A percentile compares a stretch with the other conserved stretches of the same genome.
phyloP scores from a whole-genome alignment of 2,113 vertebrate genomes.

The Festucalex cinctus region DNA sequence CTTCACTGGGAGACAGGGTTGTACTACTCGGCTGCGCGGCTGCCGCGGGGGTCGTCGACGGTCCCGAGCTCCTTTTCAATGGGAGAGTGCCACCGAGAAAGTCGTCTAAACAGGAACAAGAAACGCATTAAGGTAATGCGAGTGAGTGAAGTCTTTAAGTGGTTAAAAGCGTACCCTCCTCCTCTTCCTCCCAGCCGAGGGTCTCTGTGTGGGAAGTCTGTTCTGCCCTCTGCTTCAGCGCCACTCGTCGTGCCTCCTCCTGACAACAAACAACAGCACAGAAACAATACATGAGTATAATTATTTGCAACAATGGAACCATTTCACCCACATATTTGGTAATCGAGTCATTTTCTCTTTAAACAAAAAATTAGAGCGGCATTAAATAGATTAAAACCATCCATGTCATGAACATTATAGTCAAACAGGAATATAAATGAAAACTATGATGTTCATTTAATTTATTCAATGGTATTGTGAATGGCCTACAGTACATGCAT shows the following conservation, averaged over 20 bases:
- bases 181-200: conserved; percentile 93
- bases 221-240: conserved; percentile 91
- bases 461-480: no score
- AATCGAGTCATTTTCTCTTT: no score
- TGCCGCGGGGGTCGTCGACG: conserved; percentile 8
- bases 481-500: no score
- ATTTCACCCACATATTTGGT: no score
- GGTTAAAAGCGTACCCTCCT: conserved; percentile 71
- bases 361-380: no score
- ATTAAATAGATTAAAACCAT: no score
- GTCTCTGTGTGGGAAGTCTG: conserved; percentile 82
- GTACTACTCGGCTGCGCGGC: conserved; percentile 37
- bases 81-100: conserved; percentile 73
- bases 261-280: conserved; percentile 40
- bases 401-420: no score
- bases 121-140: background rate
- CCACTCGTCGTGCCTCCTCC: conserved; percentile 91
- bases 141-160: background rate
- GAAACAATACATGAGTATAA: background rate
- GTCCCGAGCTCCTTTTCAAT: conserved; percentile 47
- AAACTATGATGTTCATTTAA: no score
- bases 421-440: no score
- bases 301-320: background rate
- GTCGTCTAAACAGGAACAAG: conserved; percentile 75
- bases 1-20: conserved; percentile 37